A percentile compares a stretch with the other conserved stretches of the same genome.
Conservation (phyloP, 2,888 invertebrate species). For the Pyrgus malvae region DNA sequence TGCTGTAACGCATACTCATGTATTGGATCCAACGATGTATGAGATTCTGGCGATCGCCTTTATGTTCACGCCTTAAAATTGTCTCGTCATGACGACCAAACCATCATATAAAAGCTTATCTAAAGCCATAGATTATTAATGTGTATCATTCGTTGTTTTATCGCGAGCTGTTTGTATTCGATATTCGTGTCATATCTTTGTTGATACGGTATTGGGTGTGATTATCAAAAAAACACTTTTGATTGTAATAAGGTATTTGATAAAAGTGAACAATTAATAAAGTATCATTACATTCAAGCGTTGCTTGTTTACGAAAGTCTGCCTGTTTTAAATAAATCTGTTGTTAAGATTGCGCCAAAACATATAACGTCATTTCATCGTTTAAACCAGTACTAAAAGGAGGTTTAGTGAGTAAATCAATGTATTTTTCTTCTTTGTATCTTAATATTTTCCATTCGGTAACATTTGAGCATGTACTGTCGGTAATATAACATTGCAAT, state of each 20-base stretch:
- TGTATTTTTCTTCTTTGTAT: too few relatives aligned
- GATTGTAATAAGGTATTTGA: conserved; percentile 12
- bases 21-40: too few relatives aligned
- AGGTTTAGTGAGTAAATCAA: too few relatives aligned
- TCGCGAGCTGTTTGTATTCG: conserved; percentile 18
- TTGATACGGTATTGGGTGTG: conserved; percentile 20
- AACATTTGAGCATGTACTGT: too few relatives aligned
- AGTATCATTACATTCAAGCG: conserved; percentile 3
- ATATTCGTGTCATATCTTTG: conserved; percentile 27
- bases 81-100: not conserved
- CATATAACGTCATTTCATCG: too few relatives aligned
- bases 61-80: not conserved
- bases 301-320: not conserved
- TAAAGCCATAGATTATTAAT: conserved; percentile 7
- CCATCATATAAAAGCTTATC: not conserved
- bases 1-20: too few relatives aligned
- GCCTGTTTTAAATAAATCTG: not conserved
- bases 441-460: too few relatives aligned
- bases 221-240: conserved; percentile 15
- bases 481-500: too few relatives aligned
- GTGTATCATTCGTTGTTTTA: conserved; percentile 20
- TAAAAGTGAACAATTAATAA: conserved; percentile 12
- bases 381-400: too few relatives aligned
- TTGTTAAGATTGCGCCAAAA: too few relatives aligned
- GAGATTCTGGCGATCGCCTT: too few relatives aligned